Conservation (phyloP, 2,888 invertebrate genomes). For the Nemapogon koenigi region DNA sequence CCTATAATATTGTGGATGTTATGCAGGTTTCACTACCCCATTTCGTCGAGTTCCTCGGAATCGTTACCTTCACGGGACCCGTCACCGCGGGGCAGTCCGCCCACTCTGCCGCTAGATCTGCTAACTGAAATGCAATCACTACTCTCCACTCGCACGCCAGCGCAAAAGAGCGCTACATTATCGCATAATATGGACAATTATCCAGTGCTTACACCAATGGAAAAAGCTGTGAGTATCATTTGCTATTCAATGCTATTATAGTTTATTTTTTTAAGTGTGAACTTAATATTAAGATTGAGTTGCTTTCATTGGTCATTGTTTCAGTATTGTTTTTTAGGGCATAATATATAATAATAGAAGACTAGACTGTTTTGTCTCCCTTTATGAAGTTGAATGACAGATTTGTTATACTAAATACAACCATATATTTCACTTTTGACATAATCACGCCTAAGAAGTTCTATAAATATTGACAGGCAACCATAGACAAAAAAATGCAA, state of each 20-base stretch:
- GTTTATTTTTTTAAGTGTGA: background rate
- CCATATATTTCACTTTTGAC: no score
- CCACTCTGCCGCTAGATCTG: slow-evolving; percentile 41
- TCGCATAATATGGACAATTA: slow-evolving; percentile 31
- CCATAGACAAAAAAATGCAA: no score
- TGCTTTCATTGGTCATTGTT: no score
- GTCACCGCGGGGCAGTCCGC: slow-evolving; percentile 27
- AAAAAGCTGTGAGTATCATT: slow-evolving; percentile 40
- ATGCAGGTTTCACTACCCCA: slow-evolving; percentile 50
- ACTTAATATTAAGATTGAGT: background rate
- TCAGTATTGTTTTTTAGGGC: no score
- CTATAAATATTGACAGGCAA: no score
- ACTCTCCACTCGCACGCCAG: slow-evolving; percentile 28
- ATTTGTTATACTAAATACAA: no score
- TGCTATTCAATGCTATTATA: background rate
- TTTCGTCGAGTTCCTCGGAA: slow-evolving; percentile 46
- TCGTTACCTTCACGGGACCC: slow-evolving; percentile 32
- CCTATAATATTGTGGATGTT: no score
- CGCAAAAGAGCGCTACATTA: slow-evolving; percentile 31
- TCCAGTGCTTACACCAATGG: slow-evolving; percentile 29
- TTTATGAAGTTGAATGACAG: no score
- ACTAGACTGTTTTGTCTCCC: no score
- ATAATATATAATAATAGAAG: no score
- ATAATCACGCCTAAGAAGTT: no score
- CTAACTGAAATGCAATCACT: slow-evolving; percentile 52